Evolutionary conservation across 2,113 vertebrate genomes (phyloP).

Genomic region (Hippocampus zosterae): DNA sequence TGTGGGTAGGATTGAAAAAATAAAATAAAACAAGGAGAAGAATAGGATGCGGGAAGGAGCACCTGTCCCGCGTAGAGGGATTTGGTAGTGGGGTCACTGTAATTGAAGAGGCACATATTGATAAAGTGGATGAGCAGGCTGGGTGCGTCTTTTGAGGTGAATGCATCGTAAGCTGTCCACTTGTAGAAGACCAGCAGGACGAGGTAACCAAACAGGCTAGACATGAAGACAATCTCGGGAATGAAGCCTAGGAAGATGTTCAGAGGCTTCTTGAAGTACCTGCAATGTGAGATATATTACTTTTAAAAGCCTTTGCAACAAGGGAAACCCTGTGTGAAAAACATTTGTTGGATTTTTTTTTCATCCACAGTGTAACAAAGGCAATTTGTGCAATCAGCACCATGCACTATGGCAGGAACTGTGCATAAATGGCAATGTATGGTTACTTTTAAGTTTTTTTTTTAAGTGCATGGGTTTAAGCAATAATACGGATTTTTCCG

Average conservation of each 20-base stretch:
- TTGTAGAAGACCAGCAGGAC: conserved; percentile 93
- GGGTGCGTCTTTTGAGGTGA: conserved; percentile 83
- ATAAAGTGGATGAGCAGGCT: conserved; percentile 97
- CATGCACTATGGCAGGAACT: no score
- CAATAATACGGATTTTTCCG: no score
- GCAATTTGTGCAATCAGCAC: not conserved
- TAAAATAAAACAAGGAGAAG: conserved; percentile 12
- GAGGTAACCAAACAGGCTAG: conserved; percentile 89
- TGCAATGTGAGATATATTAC: conserved; percentile 37
- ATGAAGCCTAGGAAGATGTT: conserved; percentile 97
- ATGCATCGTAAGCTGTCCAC: conserved; percentile 86
- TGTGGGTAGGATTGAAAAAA: not conserved
- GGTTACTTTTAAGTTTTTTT: no score
- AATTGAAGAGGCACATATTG: conserved; percentile 99
- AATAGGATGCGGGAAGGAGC: conserved; percentile 12
- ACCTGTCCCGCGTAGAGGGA: conserved; percentile 95
- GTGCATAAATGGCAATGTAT: no score
- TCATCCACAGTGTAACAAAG: not conserved
- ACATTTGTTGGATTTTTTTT: not conserved
- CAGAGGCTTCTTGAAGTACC: conserved; percentile 95
- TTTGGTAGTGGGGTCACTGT: conserved; percentile 75
- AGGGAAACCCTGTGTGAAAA: no score
- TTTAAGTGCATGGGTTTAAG: no score
- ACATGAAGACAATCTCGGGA: conserved; percentile 95
- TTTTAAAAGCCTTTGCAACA: no score